Percentiles rank a stretch among this genome's conserved stretches.
Conservation (phyloP, 64 coral and sea anemone species). For the Astreopora myriophthalma region DNA sequence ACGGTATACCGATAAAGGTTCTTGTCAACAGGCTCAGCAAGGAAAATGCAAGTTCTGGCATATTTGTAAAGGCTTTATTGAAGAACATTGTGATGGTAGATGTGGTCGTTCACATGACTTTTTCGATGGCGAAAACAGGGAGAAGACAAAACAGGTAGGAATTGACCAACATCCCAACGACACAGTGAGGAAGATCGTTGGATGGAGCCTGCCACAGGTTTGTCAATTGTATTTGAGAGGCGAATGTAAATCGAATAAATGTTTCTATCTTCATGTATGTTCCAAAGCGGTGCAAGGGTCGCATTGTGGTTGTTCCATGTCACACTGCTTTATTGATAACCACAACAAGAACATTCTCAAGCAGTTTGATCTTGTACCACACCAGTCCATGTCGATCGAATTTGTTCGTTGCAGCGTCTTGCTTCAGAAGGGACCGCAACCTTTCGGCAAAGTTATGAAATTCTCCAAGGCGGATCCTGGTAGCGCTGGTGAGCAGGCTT, state of each 20-base stretch:
- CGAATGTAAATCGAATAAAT: neutral
- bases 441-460: neutral
- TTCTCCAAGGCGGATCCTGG: neutral
- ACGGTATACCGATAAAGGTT: neutral
- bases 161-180: neutral
- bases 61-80: conserved; percentile 55
- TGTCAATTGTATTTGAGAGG: conserved; percentile 45
- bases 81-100: neutral
- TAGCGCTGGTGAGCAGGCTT: neutral
- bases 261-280: conserved; percentile 36
- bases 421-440: neutral
- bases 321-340: conserved; percentile 4
- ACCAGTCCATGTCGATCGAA: neutral
- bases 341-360: conserved; percentile 26
- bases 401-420: conserved; percentile 18
- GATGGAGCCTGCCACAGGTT: conserved; percentile 44
- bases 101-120: conserved; percentile 59
- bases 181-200: neutral
- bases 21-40: neutral
- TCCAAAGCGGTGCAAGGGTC: neutral
- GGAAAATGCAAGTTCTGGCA: conserved; percentile 37
- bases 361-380: conserved; percentile 9
- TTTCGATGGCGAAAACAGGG: conserved; percentile 9
- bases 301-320: neutral
- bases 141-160: conserved; percentile 4